Conservation (phyloP, 2,113 vertebrate genomes). For the Corynorhinus townsendii region DNA sequence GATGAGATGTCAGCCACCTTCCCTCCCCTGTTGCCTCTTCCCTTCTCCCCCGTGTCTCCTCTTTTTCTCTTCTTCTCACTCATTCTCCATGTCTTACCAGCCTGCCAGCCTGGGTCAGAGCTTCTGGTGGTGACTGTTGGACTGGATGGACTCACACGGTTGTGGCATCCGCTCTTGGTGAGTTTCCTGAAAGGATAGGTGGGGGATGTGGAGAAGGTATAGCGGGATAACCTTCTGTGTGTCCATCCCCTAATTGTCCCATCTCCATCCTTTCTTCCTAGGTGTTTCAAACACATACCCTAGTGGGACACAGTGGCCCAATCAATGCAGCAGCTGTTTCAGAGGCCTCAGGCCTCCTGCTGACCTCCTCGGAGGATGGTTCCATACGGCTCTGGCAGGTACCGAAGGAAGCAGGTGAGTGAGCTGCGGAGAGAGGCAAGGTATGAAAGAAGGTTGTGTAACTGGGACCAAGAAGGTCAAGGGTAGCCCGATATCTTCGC, state of each 20-base stretch:
- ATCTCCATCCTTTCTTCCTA: background rate
- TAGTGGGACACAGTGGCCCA: conserved; percentile 71
- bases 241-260: background rate
- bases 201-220: background rate
- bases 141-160: conserved; percentile 66
- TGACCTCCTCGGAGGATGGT: conserved; percentile 69
- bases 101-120: conserved; percentile 60
- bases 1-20: background rate
- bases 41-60: no score
- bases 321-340: conserved; percentile 62
- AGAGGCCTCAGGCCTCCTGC: conserved; percentile 53
- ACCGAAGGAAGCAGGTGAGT: conserved; percentile 68
- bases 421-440: background rate
- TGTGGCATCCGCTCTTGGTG: conserved; percentile 75
- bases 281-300: conserved; percentile 69
- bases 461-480: background rate
- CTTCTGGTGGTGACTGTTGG: conserved; percentile 72
- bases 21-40: accelerated
- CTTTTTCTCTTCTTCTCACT: background rate
- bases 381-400: conserved; percentile 70
- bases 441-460: background rate
- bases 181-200: background rate
- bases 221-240: background rate
- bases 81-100: conserved; percentile 3
- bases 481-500: background rate